These are phyloP conservation scores for Globia sparganii DNA, from an alignment of 2,888 invertebrate genomes.

Conservation along the genomic window DNA sequence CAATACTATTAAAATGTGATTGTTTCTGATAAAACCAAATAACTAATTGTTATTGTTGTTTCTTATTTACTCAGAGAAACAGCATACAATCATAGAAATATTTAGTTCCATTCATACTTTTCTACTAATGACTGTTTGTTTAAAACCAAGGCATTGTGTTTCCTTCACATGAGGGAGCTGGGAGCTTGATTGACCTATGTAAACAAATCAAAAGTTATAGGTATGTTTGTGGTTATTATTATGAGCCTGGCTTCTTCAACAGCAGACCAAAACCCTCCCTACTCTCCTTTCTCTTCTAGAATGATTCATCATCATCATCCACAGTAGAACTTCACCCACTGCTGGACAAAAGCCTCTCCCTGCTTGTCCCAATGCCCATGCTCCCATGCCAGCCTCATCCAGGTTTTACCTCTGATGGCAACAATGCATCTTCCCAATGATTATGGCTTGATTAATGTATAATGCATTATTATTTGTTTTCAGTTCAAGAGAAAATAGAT, in stretches of 20 bases:
- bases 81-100: not conserved
- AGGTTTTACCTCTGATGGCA: no score
- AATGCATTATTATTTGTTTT: constrained; percentile 37
- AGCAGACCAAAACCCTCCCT: not conserved
- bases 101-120: not conserved
- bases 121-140: constrained; percentile 8
- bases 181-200: not conserved
- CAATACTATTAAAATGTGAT: constrained; percentile 8
- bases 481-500: constrained; percentile 97
- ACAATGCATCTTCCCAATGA: not conserved
- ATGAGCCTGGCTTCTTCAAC: not conserved
- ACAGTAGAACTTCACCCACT: no score
- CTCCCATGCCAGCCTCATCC: no score
- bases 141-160: not conserved
- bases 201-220: not conserved
- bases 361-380: no score
- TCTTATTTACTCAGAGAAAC: not conserved
- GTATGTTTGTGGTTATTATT: not conserved
- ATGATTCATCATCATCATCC: not conserved
- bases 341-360: no score
- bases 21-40: not conserved
- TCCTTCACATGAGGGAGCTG: not conserved
- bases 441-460: not conserved
- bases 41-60: constrained; percentile 3
- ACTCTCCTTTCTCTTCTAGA: not conserved